Base-by-base conservation (phyloP, 1,140 invertebrate species). In the Archivesica marissinica region DNA sequence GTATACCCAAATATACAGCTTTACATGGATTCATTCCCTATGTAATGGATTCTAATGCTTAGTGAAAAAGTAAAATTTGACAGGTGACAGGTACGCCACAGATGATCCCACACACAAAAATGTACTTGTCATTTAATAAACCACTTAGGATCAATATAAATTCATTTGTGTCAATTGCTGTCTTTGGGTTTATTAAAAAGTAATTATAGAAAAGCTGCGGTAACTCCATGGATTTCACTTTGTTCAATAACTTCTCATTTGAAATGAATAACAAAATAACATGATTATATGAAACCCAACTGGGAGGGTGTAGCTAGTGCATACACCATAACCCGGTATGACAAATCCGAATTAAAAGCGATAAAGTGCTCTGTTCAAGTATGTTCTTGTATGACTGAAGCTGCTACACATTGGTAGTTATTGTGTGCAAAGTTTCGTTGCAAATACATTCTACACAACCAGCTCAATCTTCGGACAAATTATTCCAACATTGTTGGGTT, bases 241-340 rank as follows among this genome's bases (percentile, higher is more conserved):
- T 30, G 2, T 33, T 30, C 47, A 54, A 54, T 54, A 33, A 52
- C n/a, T 38, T 76, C 52, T 56, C 47, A 56, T 76, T 76, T 59
- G 33, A 39, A 33, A 56, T 76, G 35, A 76, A 76, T 76, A 23
- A 59, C 74, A 76, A 76, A 52, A 38, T 76, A 35, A 76, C 47
- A 3, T 56, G 74, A 59, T 56, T 75, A 52, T 25, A 35, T 64
- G 59, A 64, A 13, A 17, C n/a, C 59, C 28, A 64, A 64, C 59
- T 64, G 59, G 28, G 59, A 3, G 4, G 1, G 59, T 2, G 38
- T 35, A 30, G 17, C n/a, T n/a, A n/a, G n/a, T n/a, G n/a, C n/a
- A n/a, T n/a, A n/a, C n/a, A n/a, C n/a, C n/a, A n/a, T n/a, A n/a
- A n/a, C n/a, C n/a, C n/a, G n/a, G n/a, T n/a, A n/a, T n/a, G n/a